Evolutionary conservation across 2,113 vertebrate genomes (phyloP), one percentile per base, ranked within the genome.

Genomic region (Tychaedon coryphoeus): DNA sequence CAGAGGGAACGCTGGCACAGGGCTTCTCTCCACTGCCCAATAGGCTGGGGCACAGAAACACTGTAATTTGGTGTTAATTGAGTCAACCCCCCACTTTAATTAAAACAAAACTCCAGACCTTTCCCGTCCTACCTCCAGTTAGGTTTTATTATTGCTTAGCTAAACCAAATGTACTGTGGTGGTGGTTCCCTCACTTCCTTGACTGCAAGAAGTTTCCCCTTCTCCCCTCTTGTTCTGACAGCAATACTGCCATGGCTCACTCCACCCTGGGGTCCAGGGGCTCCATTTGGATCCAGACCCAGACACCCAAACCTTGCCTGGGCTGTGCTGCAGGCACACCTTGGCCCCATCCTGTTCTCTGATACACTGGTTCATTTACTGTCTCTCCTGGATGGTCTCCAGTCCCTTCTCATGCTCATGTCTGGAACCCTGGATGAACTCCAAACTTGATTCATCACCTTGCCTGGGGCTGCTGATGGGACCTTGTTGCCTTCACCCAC

Each of bases 21-120:
- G 40, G 54, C 40, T 85, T 53, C 38, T 51, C 42, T 71, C 53
- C 24, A 25, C 28, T 1, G 1, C 8, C 64, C 50, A 82, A 45
- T 15, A 58, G 48, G 77, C 47, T 14, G 28, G 20, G 28, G 15
- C 70, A 79, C 43, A 89, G 73, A 78, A 33, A 54, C 23, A 20
- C 17, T 57, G 47, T 43, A 72, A 82, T 45, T 53, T 57, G n/a
- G n/a, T 78, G 33, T 79, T 95, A 93, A 93, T 36, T 88, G 61
- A 45, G 13, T 42, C 19, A 31, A 33, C 13, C 11, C 48, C 8
- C 9, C 6, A 33, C 25, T 48, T 77, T 42, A 86, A 69, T 62
- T 47, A 70, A 91, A 83, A 64, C 10, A 12, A n/a, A 94, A 92
- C 17, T 76, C 53, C 83, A 92, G 43, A 78, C 54, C 74, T 51